phyloP scores from a whole-genome alignment of 2,888 invertebrate genomes.

The Coenonympha glycerion region DNA sequence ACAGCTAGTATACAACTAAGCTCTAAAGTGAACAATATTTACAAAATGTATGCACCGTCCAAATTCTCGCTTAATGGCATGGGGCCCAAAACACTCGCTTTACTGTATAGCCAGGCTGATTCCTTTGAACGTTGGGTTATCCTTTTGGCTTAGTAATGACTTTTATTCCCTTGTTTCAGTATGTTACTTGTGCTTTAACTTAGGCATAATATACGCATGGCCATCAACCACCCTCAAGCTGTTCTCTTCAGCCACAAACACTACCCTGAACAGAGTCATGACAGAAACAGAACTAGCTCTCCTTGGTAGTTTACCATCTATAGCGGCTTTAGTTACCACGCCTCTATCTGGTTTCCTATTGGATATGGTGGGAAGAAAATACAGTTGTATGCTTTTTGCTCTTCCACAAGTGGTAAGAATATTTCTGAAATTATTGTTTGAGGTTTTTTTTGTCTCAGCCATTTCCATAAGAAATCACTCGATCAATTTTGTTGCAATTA shows the following conservation, averaged over 20 bases:
- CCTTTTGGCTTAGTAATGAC: too few species aligned
- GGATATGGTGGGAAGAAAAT: slow-evolving; percentile 41
- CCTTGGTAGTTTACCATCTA: slow-evolving; percentile 40
- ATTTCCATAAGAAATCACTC: too few species aligned
- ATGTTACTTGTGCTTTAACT: slow-evolving; percentile 42
- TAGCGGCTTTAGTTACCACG: slow-evolving; percentile 38
- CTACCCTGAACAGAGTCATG: slow-evolving; percentile 39
- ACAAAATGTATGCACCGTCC: too few species aligned
- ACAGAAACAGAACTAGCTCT: slow-evolving; percentile 39
- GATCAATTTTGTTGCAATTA: too few species aligned
- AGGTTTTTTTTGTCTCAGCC: too few species aligned
- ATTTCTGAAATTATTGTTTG: too few species aligned
- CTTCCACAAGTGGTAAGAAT: slow-evolving; percentile 28
- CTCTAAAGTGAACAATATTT: too few species aligned
- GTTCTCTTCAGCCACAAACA: slow-evolving; percentile 43
- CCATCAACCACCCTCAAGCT: slow-evolving; percentile 51
- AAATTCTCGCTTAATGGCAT: too few species aligned
- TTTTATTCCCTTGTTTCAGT: slow-evolving; percentile 49
- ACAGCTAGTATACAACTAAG: too few species aligned
- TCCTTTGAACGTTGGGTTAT: too few species aligned
- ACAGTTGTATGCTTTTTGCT: slow-evolving; percentile 32
- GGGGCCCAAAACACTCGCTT: too few species aligned
- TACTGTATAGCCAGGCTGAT: too few species aligned
- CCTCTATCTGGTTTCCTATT: slow-evolving; percentile 38
- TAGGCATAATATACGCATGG: slow-evolving; percentile 51